phyloP scores from a whole-genome alignment of 2,888 invertebrate genomes.

The Acleris literana region DNA sequence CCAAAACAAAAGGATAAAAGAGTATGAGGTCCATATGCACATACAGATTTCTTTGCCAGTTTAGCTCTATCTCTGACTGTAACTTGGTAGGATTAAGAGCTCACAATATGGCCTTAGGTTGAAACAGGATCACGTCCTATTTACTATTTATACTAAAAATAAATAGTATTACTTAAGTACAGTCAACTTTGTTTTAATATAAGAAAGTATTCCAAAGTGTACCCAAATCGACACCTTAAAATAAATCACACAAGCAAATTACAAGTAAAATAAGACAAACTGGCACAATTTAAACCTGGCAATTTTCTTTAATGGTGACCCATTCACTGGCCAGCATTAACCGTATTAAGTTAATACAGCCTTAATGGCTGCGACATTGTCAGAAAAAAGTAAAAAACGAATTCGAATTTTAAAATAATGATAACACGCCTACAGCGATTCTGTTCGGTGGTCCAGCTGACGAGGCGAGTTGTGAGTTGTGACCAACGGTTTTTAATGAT shows the following conservation, averaged over 20 bases:
- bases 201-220: neutral
- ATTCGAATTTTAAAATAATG: constrained; percentile 36
- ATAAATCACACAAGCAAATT: neutral
- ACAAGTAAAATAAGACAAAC: constrained; percentile 12
- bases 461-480: constrained; percentile 12
- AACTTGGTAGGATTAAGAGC: too few species aligned
- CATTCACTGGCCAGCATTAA: constrained; percentile 31
- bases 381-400: constrained; percentile 21
- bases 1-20: too few species aligned
- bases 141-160: too few species aligned
- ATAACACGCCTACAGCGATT: constrained; percentile 36
- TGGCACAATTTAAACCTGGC: constrained; percentile 21
- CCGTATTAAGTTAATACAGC: constrained; percentile 36
- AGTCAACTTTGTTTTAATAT: too few species aligned
- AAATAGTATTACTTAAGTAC: too few species aligned
- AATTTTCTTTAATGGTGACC: constrained; percentile 34
- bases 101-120: too few species aligned
- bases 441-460: constrained; percentile 33
- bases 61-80: too few species aligned
- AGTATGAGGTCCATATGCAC: too few species aligned
- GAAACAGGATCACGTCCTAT: too few species aligned
- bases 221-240: neutral
- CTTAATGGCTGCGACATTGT: constrained; percentile 34
- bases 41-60: too few species aligned
- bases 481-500: constrained; percentile 31